These are phyloP conservation scores for Drosophila pseudotakahashii DNA, from an alignment of 2,888 invertebrate species.

Conservation along the genomic window DNA sequence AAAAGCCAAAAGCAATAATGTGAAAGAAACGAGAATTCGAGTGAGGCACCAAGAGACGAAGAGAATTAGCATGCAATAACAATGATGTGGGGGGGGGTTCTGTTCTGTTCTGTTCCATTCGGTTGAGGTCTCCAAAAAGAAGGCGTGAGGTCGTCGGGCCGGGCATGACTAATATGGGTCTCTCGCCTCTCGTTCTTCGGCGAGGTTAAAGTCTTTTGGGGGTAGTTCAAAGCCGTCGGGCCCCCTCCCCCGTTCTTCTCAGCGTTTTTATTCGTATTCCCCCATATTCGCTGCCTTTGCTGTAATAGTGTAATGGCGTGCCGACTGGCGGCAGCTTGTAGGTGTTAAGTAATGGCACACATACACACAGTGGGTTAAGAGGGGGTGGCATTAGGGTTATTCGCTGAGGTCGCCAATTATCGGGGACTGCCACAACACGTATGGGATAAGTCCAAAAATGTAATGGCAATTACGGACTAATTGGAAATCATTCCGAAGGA, in stretches of 20 bases:
- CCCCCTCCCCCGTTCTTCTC: slow-evolving; percentile 1
- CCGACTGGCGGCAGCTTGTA: slow-evolving; percentile 60
- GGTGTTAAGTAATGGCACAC: slow-evolving; percentile 71
- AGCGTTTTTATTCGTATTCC: slow-evolving; percentile 17
- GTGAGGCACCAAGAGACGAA: slow-evolving; percentile 11
- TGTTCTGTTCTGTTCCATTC: not conserved
- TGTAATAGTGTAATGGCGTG: slow-evolving; percentile 77
- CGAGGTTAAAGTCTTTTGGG: slow-evolving; percentile 31
- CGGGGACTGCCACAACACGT: slow-evolving; percentile 21
- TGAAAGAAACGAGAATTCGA: slow-evolving; percentile 25
- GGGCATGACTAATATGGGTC: slow-evolving; percentile 63
- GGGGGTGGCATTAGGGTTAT: slow-evolving; percentile 52
- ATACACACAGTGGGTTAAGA: slow-evolving; percentile 4
- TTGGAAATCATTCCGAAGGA: slow-evolving; percentile 4
- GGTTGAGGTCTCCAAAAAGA: not conserved
- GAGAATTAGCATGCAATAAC: slow-evolving; percentile 71
- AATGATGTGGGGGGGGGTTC: slow-evolving; percentile 23
- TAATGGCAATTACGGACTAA: slow-evolving; percentile 8
- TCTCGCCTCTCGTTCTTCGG: slow-evolving; percentile 24
- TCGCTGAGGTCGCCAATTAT: slow-evolving; percentile 49
- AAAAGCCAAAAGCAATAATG: slow-evolving; percentile 35
- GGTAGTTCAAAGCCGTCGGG: slow-evolving; percentile 53
- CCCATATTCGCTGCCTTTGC: slow-evolving; percentile 54
- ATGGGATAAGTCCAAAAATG: slow-evolving; percentile 1
- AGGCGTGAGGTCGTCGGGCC: slow-evolving; percentile 4